These are phyloP conservation scores for Caenorhabditis uteleia DNA, from an alignment of 2,888 invertebrate species.

Conservation along the genomic window DNA sequence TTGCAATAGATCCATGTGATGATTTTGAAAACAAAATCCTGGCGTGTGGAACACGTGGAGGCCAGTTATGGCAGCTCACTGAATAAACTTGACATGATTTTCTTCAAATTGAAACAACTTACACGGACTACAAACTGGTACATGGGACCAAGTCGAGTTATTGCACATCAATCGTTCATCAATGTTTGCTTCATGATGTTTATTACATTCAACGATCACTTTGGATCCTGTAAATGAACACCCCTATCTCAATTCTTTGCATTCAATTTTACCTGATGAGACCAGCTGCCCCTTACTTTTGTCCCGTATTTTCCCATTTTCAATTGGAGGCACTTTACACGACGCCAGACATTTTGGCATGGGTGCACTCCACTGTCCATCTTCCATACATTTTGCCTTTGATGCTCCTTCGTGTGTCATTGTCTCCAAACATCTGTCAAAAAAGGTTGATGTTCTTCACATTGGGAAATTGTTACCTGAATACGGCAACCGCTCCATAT, in stretches of 20 bases:
- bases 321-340: slow-evolving; percentile 75
- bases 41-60: slow-evolving; percentile 85
- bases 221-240: slow-evolving; percentile 71
- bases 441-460: slow-evolving; percentile 72
- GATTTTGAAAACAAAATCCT: slow-evolving; percentile 96
- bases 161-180: slow-evolving; percentile 66
- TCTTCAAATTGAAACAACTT: slow-evolving; percentile 6
- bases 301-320: slow-evolving; percentile 67
- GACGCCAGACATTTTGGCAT: slow-evolving; percentile 90
- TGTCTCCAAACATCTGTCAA: slow-evolving; percentile 86
- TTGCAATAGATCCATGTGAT: slow-evolving; percentile 92
- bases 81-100: slow-evolving; percentile 28
- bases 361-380: slow-evolving; percentile 92
- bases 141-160: slow-evolving; percentile 72
- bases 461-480: slow-evolving; percentile 27
- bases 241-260: not conserved
- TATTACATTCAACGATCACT: slow-evolving; percentile 85
- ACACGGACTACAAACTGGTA: slow-evolving; percentile 72
- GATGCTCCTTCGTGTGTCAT: slow-evolving; percentile 71
- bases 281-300: slow-evolving; percentile 71
- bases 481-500: slow-evolving; percentile 77
- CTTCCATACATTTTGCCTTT: slow-evolving; percentile 83
- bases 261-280: slow-evolving; percentile 71
- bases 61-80: slow-evolving; percentile 82
- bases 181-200: slow-evolving; percentile 72